Evolutionary conservation across 2,113 vertebrate species (phyloP).

Genomic region (Leuciscus idus): DNA sequence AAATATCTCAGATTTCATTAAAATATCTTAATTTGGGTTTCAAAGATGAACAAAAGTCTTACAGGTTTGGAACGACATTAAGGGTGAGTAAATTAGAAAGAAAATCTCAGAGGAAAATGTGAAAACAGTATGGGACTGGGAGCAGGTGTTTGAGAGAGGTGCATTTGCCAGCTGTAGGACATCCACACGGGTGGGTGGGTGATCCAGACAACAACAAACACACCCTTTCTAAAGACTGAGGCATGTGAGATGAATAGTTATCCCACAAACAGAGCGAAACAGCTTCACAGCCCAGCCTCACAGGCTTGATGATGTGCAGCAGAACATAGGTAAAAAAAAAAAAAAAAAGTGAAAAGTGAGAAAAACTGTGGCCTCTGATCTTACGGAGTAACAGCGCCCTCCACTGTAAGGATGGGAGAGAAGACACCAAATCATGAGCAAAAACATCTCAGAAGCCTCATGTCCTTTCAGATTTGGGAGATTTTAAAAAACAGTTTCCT

Average conservation of each 20-base stretch:
- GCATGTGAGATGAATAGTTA: background rate
- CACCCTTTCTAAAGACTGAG: background rate
- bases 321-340: background rate
- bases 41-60: too few species aligned
- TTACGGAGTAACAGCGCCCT: constrained; percentile 74
- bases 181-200: background rate
- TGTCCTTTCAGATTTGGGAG: too few species aligned
- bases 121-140: too few species aligned
- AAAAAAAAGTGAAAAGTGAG: background rate
- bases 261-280: background rate
- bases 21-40: too few species aligned
- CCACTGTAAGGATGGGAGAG: constrained; percentile 63
- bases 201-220: background rate
- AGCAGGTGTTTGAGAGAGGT: background rate
- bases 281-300: background rate
- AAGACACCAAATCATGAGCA: background rate
- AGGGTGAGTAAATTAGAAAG: too few species aligned
- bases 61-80: too few species aligned
- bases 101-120: too few species aligned
- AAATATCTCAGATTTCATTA: too few species aligned
- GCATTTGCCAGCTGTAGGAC: background rate
- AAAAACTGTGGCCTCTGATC: background rate
- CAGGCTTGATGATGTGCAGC: background rate
- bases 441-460: background rate
- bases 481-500: background rate